A percentile compares a stretch with the other conserved stretches of the same genome.
Evolutionary conservation across 2,797 vertebrate genomes (phyloP).

Genomic region (Schizopygopsis pylzovi): DNA sequence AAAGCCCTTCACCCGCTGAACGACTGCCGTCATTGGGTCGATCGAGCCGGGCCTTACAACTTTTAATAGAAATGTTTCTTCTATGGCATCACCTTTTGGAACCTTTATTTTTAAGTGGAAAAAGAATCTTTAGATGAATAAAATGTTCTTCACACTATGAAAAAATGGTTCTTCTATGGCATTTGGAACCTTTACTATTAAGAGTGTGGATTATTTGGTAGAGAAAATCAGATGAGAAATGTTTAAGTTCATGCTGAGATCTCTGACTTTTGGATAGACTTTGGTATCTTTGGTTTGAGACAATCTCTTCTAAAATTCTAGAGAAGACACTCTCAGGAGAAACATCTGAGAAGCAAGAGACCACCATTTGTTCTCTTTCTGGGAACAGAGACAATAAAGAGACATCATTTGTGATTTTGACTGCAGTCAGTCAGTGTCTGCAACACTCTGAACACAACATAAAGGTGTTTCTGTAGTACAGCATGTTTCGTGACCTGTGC

Average conservation of each 20-base stretch:
- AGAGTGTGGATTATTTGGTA: background rate
- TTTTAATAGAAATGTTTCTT: background rate
- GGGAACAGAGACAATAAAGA: background rate
- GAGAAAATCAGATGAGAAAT: background rate
- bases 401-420: background rate
- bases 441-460: background rate
- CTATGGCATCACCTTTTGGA: background rate
- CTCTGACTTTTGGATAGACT: background rate
- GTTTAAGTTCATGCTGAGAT: background rate
- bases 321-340: background rate
- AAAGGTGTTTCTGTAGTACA: conserved; percentile 13
- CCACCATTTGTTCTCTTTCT: background rate
- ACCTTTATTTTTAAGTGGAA: background rate
- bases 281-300: background rate
- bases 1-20: too few species aligned
- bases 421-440: background rate
- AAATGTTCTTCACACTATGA: too few species aligned
- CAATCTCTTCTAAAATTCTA: background rate
- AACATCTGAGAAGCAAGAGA: background rate
- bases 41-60: too few species aligned
- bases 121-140: too few species aligned
- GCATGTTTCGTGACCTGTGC: conserved; percentile 7
- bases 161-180: too few species aligned
- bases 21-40: too few species aligned
- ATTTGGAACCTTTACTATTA: too few species aligned